phyloP scores from a whole-genome alignment of 2,888 invertebrate species.

The Coleophora flavipennella region DNA sequence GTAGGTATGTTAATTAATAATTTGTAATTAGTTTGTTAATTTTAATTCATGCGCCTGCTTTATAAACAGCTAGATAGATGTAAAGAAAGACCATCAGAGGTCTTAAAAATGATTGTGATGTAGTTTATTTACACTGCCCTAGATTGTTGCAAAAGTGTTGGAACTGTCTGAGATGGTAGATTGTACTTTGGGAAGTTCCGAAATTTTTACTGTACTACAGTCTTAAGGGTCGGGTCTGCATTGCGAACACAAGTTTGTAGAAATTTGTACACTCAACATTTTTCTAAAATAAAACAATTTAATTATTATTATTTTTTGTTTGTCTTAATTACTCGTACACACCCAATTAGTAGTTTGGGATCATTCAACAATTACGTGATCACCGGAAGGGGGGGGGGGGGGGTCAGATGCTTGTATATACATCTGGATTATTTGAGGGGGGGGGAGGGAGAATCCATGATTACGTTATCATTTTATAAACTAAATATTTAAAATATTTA shows the following conservation, averaged over 20 bases:
- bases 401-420: no score
- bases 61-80: conserved; percentile 23
- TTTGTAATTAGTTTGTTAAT: neutral
- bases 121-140: conserved; percentile 25
- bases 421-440: no score
- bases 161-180: conserved; percentile 36
- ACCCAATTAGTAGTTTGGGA: no score
- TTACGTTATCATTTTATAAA: no score
- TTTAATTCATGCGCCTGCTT: conserved; percentile 16
- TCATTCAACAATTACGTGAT: no score
- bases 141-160: conserved; percentile 14
- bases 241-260: conserved; percentile 50
- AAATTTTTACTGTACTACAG: conserved; percentile 17
- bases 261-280: conserved; percentile 59
- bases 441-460: no score
- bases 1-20: no score
- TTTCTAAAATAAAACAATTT: conserved; percentile 48
- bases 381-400: no score
- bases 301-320: conserved; percentile 21
- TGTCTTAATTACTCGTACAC: conserved; percentile 1
- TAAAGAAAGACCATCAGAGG: conserved; percentile 11
- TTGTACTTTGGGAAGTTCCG: conserved; percentile 23
- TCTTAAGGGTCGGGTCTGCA: conserved; percentile 20
- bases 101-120: conserved; percentile 25
- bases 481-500: no score